phyloP scores from a whole-genome alignment of 2,888 invertebrate genomes.

The Poecilobothrus nobilitatus region DNA sequence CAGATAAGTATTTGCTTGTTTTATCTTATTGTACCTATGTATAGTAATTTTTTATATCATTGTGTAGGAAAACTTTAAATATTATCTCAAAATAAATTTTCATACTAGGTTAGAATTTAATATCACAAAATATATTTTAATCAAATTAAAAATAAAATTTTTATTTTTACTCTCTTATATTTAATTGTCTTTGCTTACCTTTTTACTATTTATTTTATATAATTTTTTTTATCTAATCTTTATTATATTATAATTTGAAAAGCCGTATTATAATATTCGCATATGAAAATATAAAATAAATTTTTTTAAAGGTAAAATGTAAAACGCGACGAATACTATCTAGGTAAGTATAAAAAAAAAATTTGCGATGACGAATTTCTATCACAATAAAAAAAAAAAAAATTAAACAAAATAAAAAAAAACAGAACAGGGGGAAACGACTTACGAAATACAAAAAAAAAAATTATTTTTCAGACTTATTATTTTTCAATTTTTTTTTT shows the following conservation, averaged over 20 bases:
- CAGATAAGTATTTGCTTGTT: too few species aligned
- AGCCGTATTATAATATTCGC: background rate
- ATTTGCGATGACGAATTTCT: conserved; percentile 1
- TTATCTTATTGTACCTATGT: too few species aligned
- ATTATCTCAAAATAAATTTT: too few species aligned
- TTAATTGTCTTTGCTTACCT: background rate
- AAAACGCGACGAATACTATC: too few species aligned
- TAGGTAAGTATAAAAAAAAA: background rate
- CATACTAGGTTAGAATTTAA: too few species aligned
- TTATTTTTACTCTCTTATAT: too few species aligned
- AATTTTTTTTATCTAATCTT: conserved; percentile 4
- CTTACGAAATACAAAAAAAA: background rate
- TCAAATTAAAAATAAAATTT: too few species aligned
- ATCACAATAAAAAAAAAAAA: background rate
- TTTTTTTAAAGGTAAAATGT: background rate
- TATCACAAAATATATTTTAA: too few species aligned
- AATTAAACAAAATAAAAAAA: background rate
- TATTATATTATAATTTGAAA: background rate
- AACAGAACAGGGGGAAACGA: background rate
- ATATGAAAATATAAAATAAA: background rate
- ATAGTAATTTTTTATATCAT: too few species aligned
- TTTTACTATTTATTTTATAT: background rate
- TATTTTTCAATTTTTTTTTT: background rate
- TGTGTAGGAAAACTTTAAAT: too few species aligned
- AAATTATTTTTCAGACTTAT: background rate